Conservation (phyloP, 2,797 vertebrate genomes). For the Percopsis omiscomaycus region DNA sequence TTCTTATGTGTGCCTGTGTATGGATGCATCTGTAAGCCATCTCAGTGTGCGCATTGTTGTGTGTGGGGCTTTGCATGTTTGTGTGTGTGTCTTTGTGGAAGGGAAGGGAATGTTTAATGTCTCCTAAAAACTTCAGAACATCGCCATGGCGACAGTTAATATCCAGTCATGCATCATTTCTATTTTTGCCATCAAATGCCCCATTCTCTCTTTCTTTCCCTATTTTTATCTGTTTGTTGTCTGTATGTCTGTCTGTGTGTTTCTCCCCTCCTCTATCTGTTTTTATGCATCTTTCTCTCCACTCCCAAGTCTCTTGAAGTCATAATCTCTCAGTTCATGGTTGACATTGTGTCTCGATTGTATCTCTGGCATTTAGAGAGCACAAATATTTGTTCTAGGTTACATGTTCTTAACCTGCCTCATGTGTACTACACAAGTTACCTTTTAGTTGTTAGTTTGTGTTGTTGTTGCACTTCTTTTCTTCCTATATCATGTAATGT, state of each 20-base stretch:
- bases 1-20: conserved; percentile 10
- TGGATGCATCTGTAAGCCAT: conserved; percentile 1
- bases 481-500: not conserved
- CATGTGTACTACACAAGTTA: no score
- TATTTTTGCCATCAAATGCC: conserved; percentile 12
- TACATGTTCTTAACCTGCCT: no score
- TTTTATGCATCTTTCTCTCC: not conserved
- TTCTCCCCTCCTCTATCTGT: not conserved
- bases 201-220: conserved; percentile 2
- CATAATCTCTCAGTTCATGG: no score
- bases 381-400: no score
- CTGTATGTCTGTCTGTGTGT: not conserved
- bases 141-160: conserved; percentile 23
- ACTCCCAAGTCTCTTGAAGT: no score
- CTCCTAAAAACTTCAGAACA: conserved; percentile 3
- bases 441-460: no score
- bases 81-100: not conserved
- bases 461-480: no score
- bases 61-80: not conserved
- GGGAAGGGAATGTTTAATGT: not conserved
- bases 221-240: not conserved
- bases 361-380: no score
- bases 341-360: no score
- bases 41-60: not conserved
- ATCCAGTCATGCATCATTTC: conserved; percentile 14